Conservation (phyloP, 2,888 invertebrate species). For the Cybosia mesomella region DNA sequence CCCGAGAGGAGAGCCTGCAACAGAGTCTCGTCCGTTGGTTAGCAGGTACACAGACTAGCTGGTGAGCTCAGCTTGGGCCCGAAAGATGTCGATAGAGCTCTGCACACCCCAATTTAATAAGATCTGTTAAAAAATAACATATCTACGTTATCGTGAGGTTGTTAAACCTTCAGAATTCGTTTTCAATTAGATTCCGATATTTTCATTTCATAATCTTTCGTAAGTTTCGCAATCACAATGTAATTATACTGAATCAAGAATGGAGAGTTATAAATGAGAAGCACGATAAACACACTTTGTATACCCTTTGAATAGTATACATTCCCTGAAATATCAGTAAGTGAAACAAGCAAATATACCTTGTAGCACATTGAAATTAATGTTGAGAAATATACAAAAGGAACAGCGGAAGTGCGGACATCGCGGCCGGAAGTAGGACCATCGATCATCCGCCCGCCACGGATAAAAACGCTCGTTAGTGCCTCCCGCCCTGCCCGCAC, state of each 20-base stretch:
- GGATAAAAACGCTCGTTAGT: slow-evolving; percentile 87
- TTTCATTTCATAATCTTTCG: no score
- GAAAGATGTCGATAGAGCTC: no score
- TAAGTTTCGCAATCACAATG: no score
- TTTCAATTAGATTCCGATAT: no score
- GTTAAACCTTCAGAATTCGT: no score
- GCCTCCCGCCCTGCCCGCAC: slow-evolving; percentile 53
- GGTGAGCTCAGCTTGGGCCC: no score
- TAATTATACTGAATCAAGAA: background rate
- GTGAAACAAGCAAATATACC: slow-evolving; percentile 66
- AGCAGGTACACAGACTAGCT: no score
- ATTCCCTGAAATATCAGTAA: slow-evolving; percentile 35
- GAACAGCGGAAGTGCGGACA: slow-evolving; percentile 77
- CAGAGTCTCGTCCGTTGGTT: no score
- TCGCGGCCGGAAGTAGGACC: slow-evolving; percentile 80
- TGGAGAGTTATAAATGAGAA: background rate
- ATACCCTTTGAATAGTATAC: slow-evolving; percentile 9
- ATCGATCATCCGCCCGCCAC: slow-evolving; percentile 86
- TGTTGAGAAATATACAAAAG: slow-evolving; percentile 84
- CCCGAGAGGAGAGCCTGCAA: no score
- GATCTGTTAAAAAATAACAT: no score
- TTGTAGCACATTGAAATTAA: slow-evolving; percentile 80
- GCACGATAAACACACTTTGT: background rate
- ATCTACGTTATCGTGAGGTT: no score
- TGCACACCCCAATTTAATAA: no score